Percentiles rank a stretch among this genome's conserved stretches.
Evolutionary conservation across 2,888 invertebrate species (phyloP).

Genomic region (Salpingus planirostris): DNA sequence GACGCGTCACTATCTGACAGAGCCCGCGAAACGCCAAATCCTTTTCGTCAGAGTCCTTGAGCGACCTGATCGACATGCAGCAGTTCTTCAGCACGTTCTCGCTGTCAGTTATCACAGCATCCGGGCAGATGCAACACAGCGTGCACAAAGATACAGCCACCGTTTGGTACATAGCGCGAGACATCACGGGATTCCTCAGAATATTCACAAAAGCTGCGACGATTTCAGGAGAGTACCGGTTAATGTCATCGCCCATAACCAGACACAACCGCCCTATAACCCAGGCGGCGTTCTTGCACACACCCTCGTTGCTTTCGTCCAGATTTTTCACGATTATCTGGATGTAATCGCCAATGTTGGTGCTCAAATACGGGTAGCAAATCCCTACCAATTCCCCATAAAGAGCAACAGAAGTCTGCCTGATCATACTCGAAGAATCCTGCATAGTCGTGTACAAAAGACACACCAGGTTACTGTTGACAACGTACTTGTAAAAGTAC

Average conservation of each 20-base stretch:
- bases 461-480: conserved; percentile 57
- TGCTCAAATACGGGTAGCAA: conserved; percentile 80
- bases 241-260: conserved; percentile 87
- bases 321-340: conserved; percentile 93
- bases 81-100: conserved; percentile 98
- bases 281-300: conserved; percentile 99
- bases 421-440: conserved; percentile 63
- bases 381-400: conserved; percentile 67
- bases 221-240: conserved; percentile 82
- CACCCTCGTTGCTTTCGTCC: conserved; percentile 93
- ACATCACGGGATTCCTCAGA: conserved; percentile 88
- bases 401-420: conserved; percentile 68
- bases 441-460: conserved; percentile 63
- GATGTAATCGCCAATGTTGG: conserved; percentile 91
- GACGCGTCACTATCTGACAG: conserved; percentile 95
- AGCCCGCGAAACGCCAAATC: conserved; percentile 98
- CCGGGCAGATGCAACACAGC: conserved; percentile 98
- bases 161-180: conserved; percentile 96
- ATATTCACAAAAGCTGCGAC: conserved; percentile 83
- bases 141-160: conserved; percentile 99
- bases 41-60: conserved; percentile 98
- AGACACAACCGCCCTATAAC: conserved; percentile 97
- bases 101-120: conserved; percentile 68
- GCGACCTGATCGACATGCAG: conserved; percentile 93
- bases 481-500: conserved; percentile 57